These are phyloP conservation scores for Metridium senile DNA, from an alignment of 92 coral and sea anemone genomes.

Conservation along the genomic window DNA sequence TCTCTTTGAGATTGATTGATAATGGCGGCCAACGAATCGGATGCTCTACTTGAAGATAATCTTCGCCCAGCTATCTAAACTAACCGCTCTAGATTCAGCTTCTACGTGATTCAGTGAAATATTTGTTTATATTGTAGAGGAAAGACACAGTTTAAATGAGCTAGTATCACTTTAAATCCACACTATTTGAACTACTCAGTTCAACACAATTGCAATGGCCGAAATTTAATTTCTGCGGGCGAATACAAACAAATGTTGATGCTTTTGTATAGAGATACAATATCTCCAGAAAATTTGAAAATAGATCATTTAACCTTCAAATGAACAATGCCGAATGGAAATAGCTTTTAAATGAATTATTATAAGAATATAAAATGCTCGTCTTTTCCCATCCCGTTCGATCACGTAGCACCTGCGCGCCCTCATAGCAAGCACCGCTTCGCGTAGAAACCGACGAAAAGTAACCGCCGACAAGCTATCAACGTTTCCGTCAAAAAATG, in stretches of 20 bases:
- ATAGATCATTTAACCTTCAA: too few species aligned
- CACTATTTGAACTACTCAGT: too few species aligned
- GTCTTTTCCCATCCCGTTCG: background rate
- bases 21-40: background rate
- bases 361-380: too few species aligned
- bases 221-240: too few species aligned
- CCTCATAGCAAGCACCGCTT: background rate
- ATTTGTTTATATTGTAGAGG: background rate
- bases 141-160: background rate
- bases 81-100: background rate
- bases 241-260: too few species aligned
- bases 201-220: too few species aligned
- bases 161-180: too few species aligned
- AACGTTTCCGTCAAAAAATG: background rate
- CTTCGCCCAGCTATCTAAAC: conserved; percentile 1
- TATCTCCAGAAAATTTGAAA: too few species aligned
- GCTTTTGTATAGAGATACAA: too few species aligned
- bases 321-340: too few species aligned
- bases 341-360: too few species aligned
- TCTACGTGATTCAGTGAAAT: background rate
- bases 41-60: background rate
- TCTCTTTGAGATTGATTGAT: conserved; percentile 16
- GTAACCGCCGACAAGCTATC: background rate
- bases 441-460: too few species aligned
- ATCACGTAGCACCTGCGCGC: background rate